Evolutionary conservation across 2,113 vertebrate genomes (phyloP).

Genomic region (Neogobius melanostomus): DNA sequence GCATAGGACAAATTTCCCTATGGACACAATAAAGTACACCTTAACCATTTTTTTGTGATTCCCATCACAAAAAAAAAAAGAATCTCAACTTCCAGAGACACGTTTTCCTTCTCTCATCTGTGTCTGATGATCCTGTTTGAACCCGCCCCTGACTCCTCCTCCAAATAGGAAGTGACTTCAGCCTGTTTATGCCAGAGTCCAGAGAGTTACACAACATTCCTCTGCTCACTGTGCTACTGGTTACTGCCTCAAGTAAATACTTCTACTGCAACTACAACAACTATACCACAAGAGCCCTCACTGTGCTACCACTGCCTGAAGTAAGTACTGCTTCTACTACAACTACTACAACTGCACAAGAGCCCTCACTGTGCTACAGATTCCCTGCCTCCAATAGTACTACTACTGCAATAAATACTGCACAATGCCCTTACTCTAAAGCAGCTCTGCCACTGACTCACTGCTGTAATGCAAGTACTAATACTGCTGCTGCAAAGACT

Average conservation of each 20-base stretch:
- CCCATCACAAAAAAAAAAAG: too few relatives aligned
- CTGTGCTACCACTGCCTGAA: background rate
- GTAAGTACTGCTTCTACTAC: background rate
- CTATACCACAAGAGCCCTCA: background rate
- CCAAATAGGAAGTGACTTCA: background rate
- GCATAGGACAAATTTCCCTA: too few relatives aligned
- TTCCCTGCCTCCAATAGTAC: too few relatives aligned
- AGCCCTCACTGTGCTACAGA: background rate
- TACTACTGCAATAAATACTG: too few relatives aligned
- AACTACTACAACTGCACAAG: background rate
- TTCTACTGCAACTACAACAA: background rate
- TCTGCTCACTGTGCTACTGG: background rate
- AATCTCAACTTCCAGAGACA: too few relatives aligned
- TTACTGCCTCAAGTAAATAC: background rate
- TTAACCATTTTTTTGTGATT: too few relatives aligned
- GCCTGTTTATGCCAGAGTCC: background rate
- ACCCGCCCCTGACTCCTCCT: background rate
- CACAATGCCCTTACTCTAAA: too few relatives aligned
- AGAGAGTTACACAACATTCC: background rate
- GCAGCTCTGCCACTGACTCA: too few relatives aligned
- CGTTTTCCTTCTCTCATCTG: too few relatives aligned
- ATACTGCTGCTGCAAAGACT: too few relatives aligned
- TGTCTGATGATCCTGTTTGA: background rate
- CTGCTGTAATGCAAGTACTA: too few relatives aligned
- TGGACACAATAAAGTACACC: too few relatives aligned